Evolutionary conservation across 1,140 invertebrate genomes (phyloP).

Genomic region (Eriosoma lanigerum): DNA sequence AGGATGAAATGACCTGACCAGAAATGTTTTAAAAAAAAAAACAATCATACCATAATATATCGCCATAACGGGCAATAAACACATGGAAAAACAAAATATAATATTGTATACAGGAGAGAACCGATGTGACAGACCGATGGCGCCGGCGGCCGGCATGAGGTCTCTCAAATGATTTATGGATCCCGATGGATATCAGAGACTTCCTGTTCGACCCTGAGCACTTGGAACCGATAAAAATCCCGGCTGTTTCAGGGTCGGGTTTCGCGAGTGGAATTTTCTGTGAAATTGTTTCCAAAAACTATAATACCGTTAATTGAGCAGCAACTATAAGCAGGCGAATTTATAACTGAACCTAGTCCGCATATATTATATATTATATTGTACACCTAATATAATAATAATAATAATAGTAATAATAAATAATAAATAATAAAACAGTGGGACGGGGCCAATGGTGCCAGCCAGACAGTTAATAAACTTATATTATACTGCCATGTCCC

Average conservation of each 20-base stretch:
- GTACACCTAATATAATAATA: neutral
- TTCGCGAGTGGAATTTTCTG: constrained; percentile 35
- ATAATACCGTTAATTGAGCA: constrained; percentile 16
- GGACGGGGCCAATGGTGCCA: constrained; percentile 33
- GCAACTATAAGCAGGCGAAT: neutral
- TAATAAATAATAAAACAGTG: constrained; percentile 39
- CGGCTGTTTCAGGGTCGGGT: constrained; percentile 26
- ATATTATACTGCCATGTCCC: neutral
- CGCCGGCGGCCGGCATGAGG: constrained; percentile 39
- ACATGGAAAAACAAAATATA: constrained; percentile 10
- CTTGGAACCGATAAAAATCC: constrained; percentile 48
- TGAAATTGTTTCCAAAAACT: constrained; percentile 16
- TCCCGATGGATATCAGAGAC: constrained; percentile 50
- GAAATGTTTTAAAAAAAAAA: constrained; percentile 19
- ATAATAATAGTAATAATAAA: neutral
- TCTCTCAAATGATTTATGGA: constrained; percentile 41
- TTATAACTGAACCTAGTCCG: constrained; percentile 16
- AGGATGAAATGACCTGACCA: constrained; percentile 23
- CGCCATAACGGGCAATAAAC: constrained; percentile 37
- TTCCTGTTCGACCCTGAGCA: constrained; percentile 44
- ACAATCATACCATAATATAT: neutral
- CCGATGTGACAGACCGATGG: constrained; percentile 44
- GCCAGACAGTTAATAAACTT: constrained; percentile 47
- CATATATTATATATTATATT: too few species aligned
- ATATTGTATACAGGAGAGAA: neutral